These are phyloP conservation scores for Procambarus clarkii DNA, from an alignment of 1,140 invertebrate species.

Conservation along the genomic window DNA sequence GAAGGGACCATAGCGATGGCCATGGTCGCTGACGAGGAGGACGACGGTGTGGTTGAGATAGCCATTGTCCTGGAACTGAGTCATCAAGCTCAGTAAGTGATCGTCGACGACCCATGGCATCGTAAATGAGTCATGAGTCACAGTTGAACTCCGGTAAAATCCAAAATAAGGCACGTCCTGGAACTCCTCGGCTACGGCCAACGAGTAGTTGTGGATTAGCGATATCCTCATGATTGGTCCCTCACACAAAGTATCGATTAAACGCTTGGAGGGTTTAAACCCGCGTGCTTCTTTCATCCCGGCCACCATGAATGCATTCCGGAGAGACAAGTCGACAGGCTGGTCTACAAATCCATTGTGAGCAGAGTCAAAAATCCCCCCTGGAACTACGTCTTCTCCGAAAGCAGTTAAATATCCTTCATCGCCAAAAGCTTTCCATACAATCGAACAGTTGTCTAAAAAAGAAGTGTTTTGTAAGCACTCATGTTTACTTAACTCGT, in stretches of 20 bases:
- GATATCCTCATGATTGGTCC: neutral
- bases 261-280: no score
- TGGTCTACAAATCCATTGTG: conserved; percentile 75
- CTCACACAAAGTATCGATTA: neutral
- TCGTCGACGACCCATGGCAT: neutral
- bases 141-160: conserved; percentile 10
- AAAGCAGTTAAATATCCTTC: conserved; percentile 77
- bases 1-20: conserved; percentile 90
- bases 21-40: conserved; percentile 94
- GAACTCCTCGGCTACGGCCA: conserved; percentile 15
- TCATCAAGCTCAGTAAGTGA: neutral
- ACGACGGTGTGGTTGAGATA: conserved; percentile 80
- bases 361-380: conserved; percentile 77
- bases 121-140: conserved; percentile 18
- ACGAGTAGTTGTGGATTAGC: conserved; percentile 17
- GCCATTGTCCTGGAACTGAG: conserved; percentile 69
- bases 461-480: conserved; percentile 64
- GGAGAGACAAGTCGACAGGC: conserved; percentile 75
- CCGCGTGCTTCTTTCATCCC: no score
- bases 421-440: conserved; percentile 78
- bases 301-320: no score
- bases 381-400: conserved; percentile 77
- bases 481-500: conserved; percentile 6
- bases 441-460: conserved; percentile 76
- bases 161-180: conserved; percentile 44